phyloP scores from a whole-genome alignment of 2,113 vertebrate species.

The Phycodurus eques region DNA sequence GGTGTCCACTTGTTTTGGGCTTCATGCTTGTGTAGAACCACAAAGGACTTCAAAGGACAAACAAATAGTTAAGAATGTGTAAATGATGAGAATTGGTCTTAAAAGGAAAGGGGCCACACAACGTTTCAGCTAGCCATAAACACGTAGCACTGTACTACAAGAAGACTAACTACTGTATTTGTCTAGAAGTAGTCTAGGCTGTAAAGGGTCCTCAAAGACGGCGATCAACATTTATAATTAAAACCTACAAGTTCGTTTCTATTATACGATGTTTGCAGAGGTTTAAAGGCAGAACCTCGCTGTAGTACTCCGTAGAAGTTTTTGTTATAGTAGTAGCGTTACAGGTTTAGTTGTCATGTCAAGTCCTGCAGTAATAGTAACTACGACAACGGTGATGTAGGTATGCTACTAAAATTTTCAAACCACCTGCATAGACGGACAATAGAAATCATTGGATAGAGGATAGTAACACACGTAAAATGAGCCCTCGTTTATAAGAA shows the following conservation, averaged over 20 bases:
- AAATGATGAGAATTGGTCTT: background rate
- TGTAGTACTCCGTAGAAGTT: background rate
- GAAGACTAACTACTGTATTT: background rate
- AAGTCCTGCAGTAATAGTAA: background rate
- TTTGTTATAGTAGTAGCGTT: background rate
- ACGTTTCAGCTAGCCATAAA: slow-evolving; percentile 10
- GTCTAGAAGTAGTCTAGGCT: background rate
- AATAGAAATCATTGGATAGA: no score
- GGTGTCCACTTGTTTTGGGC: slow-evolving; percentile 21
- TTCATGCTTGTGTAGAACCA: background rate
- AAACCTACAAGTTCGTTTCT: background rate
- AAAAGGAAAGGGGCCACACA: background rate
- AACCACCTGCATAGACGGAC: no score
- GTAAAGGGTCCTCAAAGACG: background rate
- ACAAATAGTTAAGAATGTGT: background rate
- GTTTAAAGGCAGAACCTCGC: background rate
- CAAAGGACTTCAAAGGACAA: no score
- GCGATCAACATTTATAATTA: background rate
- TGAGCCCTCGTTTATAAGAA: no score
- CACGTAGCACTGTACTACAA: slow-evolving; percentile 4
- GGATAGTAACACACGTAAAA: no score
- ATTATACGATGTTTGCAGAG: background rate
- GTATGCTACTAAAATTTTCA: no score
- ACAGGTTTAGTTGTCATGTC: background rate
- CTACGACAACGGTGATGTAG: background rate